These are phyloP conservation scores for Tangara arthus DNA, from an alignment of 2,797 vertebrate genomes.

Conservation along the genomic window DNA sequence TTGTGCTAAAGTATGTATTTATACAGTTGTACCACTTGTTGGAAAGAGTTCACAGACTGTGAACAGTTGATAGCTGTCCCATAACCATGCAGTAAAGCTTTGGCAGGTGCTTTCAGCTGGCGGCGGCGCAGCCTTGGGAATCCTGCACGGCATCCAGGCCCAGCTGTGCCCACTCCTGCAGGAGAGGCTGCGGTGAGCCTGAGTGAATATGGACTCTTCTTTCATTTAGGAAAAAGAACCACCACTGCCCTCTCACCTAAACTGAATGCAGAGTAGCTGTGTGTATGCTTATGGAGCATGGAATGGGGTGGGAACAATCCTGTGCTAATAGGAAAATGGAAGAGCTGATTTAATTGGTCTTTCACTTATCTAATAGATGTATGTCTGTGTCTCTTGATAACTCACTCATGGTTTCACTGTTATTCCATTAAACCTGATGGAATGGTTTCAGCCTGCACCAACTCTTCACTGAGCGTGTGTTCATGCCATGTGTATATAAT, in stretches of 20 bases:
- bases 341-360: slow-evolving; percentile 40
- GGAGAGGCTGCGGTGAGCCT: slow-evolving; percentile 45
- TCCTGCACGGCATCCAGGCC: background rate
- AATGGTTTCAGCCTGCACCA: slow-evolving; percentile 66
- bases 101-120: slow-evolving; percentile 56
- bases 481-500: slow-evolving; percentile 63
- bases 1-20: slow-evolving; percentile 73
- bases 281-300: slow-evolving; percentile 30
- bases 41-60: slow-evolving; percentile 52
- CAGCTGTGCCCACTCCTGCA: slow-evolving; percentile 49
- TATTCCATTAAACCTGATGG: slow-evolving; percentile 62
- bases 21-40: slow-evolving; percentile 62
- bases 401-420: slow-evolving; percentile 44
- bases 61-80: slow-evolving; percentile 40
- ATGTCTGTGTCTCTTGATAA: slow-evolving; percentile 44
- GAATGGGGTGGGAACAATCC: slow-evolving; percentile 41
- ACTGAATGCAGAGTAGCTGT: background rate
- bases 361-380: slow-evolving; percentile 37
- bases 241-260: slow-evolving; percentile 62
- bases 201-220: slow-evolving; percentile 56
- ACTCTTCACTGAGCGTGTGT: slow-evolving; percentile 59
- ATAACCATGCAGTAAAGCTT: slow-evolving; percentile 59
- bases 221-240: slow-evolving; percentile 53
- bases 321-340: background rate
- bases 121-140: background rate